These are phyloP conservation scores for Bombus pyrosoma DNA, from an alignment of 1,140 invertebrate species.

Conservation along the genomic window DNA sequence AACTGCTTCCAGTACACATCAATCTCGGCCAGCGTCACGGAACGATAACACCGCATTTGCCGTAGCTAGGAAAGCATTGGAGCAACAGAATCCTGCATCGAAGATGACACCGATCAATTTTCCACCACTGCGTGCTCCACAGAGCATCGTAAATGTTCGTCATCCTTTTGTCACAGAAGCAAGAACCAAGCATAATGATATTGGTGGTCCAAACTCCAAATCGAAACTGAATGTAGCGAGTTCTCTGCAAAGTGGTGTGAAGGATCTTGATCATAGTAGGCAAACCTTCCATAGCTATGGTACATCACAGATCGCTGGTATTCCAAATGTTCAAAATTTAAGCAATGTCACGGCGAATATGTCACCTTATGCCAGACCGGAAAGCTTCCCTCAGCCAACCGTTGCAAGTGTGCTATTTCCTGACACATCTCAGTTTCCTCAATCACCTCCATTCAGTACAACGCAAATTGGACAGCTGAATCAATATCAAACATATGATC, in stretches of 20 bases:
- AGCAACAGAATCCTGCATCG: conserved; percentile 61
- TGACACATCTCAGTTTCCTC: conserved; percentile 71
- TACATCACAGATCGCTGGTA: conserved; percentile 58
- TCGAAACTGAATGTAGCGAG: conserved; percentile 57
- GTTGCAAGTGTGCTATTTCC: conserved; percentile 70
- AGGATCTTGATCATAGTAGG: conserved; percentile 63
- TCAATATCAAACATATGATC: conserved; percentile 74
- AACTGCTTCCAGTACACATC: conserved; percentile 17
- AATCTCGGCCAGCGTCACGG: conserved; percentile 44
- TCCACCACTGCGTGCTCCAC: conserved; percentile 72
- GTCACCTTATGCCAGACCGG: conserved; percentile 68
- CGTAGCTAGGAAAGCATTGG: conserved; percentile 62
- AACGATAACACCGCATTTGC: conserved; percentile 57
- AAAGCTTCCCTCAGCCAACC: conserved; percentile 67
- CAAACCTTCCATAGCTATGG: conserved; percentile 67
- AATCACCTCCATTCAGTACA: conserved; percentile 67
- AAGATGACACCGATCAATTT: conserved; percentile 73
- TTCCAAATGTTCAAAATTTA: conserved; percentile 64
- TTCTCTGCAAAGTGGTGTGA: conserved; percentile 50
- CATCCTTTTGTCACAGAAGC: conserved; percentile 72
- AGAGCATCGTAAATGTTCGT: conserved; percentile 74
- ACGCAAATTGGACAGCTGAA: conserved; percentile 70
- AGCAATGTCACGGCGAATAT: conserved; percentile 66
- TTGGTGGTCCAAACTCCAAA: conserved; percentile 47
- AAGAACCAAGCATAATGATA: conserved; percentile 65